Percentiles rank a stretch among this genome's conserved stretches.
Conservation (phyloP, 2,797 vertebrate species). For the Lemur catta region DNA sequence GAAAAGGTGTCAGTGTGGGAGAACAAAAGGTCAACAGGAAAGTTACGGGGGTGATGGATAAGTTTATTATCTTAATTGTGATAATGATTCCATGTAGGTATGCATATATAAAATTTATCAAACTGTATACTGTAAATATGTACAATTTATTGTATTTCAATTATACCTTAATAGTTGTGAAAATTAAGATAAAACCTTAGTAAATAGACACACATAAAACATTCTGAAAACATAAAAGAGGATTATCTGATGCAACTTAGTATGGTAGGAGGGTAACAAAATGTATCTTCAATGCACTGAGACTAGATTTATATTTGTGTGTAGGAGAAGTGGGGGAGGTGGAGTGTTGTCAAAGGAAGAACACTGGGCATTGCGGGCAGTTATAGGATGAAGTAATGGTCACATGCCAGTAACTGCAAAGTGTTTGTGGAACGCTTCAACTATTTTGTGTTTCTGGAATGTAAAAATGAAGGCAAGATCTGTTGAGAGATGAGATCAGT, state of each 20-base stretch:
- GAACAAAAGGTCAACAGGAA: neutral
- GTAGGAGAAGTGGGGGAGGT: neutral
- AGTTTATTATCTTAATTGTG: neutral
- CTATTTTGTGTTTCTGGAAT: neutral
- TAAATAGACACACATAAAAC: neutral
- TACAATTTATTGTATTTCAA: neutral
- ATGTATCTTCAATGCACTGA: neutral
- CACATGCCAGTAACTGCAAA: neutral
- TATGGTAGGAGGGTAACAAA: neutral
- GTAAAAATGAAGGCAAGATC: neutral
- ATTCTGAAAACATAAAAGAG: neutral
- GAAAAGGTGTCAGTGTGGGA: neutral
- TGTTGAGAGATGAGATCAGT: neutral
- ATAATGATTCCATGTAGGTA: neutral
- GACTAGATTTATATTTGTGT: neutral
- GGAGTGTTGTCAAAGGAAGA: neutral
- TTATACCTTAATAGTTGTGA: neutral
- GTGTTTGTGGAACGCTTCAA: neutral
- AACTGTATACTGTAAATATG: neutral
- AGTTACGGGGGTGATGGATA: neutral
- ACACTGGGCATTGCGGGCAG: neutral
- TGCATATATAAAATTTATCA: neutral
- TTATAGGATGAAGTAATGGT: neutral
- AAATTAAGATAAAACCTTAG: neutral
- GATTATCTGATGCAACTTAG: neutral